A percentile compares a stretch with the other conserved stretches of the same genome.
Conservation (phyloP, 2,113 vertebrate genomes). For the Cyprinodon tularosa region DNA sequence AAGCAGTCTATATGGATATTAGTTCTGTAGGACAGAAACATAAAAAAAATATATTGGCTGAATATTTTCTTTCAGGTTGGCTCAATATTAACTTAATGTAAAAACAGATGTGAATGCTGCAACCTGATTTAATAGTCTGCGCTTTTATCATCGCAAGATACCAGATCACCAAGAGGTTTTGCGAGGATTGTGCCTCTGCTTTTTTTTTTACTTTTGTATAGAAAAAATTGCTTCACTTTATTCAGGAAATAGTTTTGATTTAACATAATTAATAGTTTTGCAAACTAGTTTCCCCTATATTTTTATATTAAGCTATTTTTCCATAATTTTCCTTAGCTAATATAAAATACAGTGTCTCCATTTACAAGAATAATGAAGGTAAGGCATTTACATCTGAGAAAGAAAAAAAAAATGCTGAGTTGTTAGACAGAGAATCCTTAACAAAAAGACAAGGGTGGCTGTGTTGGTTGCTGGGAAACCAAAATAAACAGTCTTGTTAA, state of each 20-base stretch:
- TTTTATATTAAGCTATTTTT: background rate
- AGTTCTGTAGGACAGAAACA: background rate
- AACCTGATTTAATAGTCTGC: background rate
- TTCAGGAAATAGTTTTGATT: background rate
- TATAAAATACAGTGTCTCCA: background rate
- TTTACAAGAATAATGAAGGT: background rate
- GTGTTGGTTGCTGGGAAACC: conserved; percentile 46
- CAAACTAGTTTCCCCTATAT: background rate
- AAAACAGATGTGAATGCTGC: too few species aligned
- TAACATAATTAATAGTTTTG: background rate
- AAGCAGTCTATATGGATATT: background rate
- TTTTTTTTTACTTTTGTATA: background rate
- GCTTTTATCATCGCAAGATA: background rate
- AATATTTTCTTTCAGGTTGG: too few species aligned
- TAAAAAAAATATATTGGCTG: background rate
- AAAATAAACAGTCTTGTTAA: conserved; percentile 40
- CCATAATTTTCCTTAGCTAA: background rate
- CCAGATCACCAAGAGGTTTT: background rate
- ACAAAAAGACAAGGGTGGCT: conserved; percentile 10
- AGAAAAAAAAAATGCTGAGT: conserved; percentile 26
- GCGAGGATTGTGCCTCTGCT: background rate
- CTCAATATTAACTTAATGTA: too few species aligned
- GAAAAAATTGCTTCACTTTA: too few species aligned
- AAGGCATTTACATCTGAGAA: conserved; percentile 9
- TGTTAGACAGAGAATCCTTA: conserved; percentile 19